Percentiles rank a stretch among this genome's conserved stretches.
Conservation (phyloP, 2,797 vertebrate species). For the Hydrocynus forskahlii region DNA sequence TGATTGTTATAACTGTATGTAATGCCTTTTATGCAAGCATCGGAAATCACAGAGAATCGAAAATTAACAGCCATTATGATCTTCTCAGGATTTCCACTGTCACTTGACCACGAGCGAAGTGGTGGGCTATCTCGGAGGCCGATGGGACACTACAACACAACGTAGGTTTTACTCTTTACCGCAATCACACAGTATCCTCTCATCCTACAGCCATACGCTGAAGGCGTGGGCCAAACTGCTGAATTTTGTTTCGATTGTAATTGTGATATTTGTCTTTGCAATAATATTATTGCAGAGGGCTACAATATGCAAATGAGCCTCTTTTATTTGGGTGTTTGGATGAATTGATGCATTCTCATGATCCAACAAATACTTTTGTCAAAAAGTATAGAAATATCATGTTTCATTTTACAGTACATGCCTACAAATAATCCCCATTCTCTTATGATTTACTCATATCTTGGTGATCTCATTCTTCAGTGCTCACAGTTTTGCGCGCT, state of each 20-base stretch:
- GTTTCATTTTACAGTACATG: background rate
- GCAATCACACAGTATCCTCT: no score
- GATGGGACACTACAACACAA: conserved; percentile 95
- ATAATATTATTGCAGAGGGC: background rate
- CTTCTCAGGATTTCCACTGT: conserved; percentile 91
- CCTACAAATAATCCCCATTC: background rate
- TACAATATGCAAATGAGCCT: no score
- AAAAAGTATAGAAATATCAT: no score
- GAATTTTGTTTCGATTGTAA: background rate
- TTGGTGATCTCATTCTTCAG: conserved; percentile 66
- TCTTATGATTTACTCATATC: background rate
- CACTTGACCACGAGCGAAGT: conserved; percentile 95
- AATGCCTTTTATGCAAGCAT: no score
- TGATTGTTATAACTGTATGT: no score
- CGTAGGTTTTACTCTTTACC: conserved; percentile 71
- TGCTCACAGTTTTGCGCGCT: conserved; percentile 90
- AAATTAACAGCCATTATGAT: background rate
- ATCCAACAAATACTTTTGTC: no score
- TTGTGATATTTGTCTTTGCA: background rate
- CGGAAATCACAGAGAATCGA: no score
- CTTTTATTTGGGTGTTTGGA: no score
- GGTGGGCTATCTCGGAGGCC: conserved; percentile 93
- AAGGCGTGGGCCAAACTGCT: background rate
- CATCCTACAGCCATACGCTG: background rate
- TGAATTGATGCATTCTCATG: no score